These are phyloP conservation scores for Galerucella calmariensis DNA, from an alignment of 2,888 invertebrate genomes.

Conservation along the genomic window DNA sequence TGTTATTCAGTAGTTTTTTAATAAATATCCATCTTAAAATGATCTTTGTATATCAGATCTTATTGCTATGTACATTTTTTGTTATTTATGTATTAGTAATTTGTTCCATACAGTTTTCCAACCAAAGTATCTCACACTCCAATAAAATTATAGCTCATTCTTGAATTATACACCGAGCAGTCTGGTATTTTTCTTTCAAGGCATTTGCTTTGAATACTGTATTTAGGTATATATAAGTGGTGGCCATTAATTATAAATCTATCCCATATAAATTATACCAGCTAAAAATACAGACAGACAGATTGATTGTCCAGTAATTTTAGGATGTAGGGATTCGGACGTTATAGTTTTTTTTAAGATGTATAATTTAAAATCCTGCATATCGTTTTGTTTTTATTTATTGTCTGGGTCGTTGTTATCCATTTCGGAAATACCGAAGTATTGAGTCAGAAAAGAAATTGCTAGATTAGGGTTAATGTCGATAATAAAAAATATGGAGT, in stretches of 20 bases:
- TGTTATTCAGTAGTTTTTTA: too few relatives aligned
- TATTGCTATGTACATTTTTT: too few relatives aligned
- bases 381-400: constrained; percentile 24
- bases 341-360: constrained; percentile 20
- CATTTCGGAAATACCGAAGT: constrained; percentile 8
- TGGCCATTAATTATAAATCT: constrained; percentile 21
- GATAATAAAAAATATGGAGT: not conserved
- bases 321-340: constrained; percentile 18
- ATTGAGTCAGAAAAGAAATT: constrained; percentile 8
- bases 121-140: not conserved
- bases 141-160: not conserved
- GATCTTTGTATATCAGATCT: too few relatives aligned
- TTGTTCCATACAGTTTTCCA: not conserved
- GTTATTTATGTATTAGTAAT: too few relatives aligned
- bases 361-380: constrained; percentile 23
- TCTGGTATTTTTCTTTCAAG: constrained; percentile 3
- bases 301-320: constrained; percentile 32
- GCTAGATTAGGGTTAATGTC: not conserved
- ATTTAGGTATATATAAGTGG: constrained; percentile 3
- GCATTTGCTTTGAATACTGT: constrained; percentile 7
- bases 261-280: constrained; percentile 33
- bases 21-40: too few relatives aligned
- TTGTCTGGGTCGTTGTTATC: constrained; percentile 16
- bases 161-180: constrained; percentile 11
- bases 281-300: constrained; percentile 24